phyloP scores from a whole-genome alignment of 1,140 invertebrate species.

The Drosophila ficusphila region DNA sequence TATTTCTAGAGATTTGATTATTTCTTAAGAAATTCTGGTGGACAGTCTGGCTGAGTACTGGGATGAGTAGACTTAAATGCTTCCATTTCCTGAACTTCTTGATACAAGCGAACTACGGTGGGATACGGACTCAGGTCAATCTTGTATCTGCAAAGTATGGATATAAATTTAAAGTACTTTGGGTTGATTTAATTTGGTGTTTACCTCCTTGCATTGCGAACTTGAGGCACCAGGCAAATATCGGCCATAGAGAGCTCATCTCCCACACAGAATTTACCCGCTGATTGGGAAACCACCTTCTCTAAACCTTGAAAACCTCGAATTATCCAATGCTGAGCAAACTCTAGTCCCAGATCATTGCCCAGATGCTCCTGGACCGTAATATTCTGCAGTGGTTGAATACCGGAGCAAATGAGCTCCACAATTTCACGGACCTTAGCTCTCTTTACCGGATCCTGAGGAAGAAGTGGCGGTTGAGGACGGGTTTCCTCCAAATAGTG shows the following conservation, averaged over 20 bases:
- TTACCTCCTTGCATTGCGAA: constrained; percentile 93
- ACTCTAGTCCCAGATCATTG: constrained; percentile 92
- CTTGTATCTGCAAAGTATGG: constrained; percentile 88
- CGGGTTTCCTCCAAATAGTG: constrained; percentile 97
- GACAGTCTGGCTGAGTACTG: constrained; percentile 94
- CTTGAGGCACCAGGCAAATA: constrained; percentile 96
- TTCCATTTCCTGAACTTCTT: constrained; percentile 91
- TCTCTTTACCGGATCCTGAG: constrained; percentile 92
- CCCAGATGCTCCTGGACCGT: constrained; percentile 92
- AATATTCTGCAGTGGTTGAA: constrained; percentile 97
- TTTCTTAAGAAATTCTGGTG: constrained; percentile 89
- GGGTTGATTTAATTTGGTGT: rapidly evolving
- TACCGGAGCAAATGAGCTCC: constrained; percentile 93
- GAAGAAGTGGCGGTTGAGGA: constrained; percentile 92
- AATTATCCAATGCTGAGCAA: constrained; percentile 96
- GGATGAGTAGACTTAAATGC: constrained; percentile 94
- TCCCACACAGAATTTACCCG: constrained; percentile 97
- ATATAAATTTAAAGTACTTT: too few species aligned
- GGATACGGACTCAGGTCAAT: constrained; percentile 95
- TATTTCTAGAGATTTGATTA: constrained; percentile 13
- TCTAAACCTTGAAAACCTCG: constrained; percentile 95
- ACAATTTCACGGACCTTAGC: constrained; percentile 90
- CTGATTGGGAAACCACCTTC: constrained; percentile 90
- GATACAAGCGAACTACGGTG: constrained; percentile 92
- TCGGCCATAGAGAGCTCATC: constrained; percentile 97